These are phyloP conservation scores for Microcebus tavaratra DNA, from an alignment of 2,113 vertebrate species.

Conservation along the genomic window DNA sequence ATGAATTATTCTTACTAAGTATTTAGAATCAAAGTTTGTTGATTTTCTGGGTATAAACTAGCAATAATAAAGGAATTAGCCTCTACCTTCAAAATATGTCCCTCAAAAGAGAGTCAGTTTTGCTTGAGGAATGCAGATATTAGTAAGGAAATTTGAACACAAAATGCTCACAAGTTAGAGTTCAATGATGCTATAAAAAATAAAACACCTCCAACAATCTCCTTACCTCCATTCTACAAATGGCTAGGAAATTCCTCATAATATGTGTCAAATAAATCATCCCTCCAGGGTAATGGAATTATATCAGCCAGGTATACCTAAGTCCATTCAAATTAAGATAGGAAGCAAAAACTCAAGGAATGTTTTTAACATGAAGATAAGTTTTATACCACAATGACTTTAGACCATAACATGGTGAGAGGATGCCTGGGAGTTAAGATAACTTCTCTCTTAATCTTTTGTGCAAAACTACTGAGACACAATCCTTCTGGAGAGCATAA, in stretches of 20 bases:
- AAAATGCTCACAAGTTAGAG: slow-evolving; percentile 34
- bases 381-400: not conserved
- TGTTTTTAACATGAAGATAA: slow-evolving; percentile 40
- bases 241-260: slow-evolving; percentile 12
- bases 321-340: slow-evolving; percentile 47
- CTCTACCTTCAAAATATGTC: not conserved
- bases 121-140: slow-evolving; percentile 20
- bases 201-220: slow-evolving; percentile 21
- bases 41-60: slow-evolving; percentile 20
- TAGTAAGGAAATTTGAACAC: slow-evolving; percentile 40
- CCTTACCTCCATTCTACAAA: slow-evolving; percentile 11
- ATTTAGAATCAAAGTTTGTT: slow-evolving; percentile 31
- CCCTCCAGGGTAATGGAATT: slow-evolving; percentile 20
- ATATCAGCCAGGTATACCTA: not conserved
- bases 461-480: not conserved
- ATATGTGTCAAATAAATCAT: slow-evolving; percentile 17
- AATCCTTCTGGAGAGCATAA: slow-evolving; percentile 30
- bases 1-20: slow-evolving; percentile 17
- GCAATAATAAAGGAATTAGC: slow-evolving; percentile 16
- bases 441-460: slow-evolving; percentile 37
- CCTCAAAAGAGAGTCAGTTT: not conserved
- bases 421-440: not conserved
- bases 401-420: not conserved
- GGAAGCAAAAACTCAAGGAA: slow-evolving; percentile 17
- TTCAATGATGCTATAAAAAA: slow-evolving; percentile 30